phyloP scores from a whole-genome alignment of 2,888 invertebrate species.

The Lobophora halterata region DNA sequence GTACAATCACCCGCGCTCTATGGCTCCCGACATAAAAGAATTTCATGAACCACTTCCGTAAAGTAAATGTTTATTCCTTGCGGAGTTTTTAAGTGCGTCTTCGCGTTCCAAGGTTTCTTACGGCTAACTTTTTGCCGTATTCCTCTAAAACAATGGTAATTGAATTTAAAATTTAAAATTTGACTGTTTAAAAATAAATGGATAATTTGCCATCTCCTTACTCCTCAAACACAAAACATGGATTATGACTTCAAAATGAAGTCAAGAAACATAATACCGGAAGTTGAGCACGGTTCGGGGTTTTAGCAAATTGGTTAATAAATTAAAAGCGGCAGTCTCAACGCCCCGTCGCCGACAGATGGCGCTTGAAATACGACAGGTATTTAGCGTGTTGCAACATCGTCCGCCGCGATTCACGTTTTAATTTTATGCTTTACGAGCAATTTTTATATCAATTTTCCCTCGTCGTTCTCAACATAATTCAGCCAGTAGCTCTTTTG shows the following conservation, averaged over 20 bases:
- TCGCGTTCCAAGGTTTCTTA: slow-evolving; percentile 19
- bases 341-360: slow-evolving; percentile 75
- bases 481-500: slow-evolving; percentile 50
- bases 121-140: slow-evolving; percentile 16
- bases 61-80: slow-evolving; percentile 32
- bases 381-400: slow-evolving; percentile 79
- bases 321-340: slow-evolving; percentile 78
- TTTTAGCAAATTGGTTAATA: slow-evolving; percentile 78
- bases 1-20: slow-evolving; percentile 37
- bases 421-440: slow-evolving; percentile 78
- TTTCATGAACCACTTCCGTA: slow-evolving; percentile 34
- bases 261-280: slow-evolving; percentile 74
- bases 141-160: slow-evolving; percentile 25
- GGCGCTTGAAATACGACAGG: slow-evolving; percentile 79
- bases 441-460: slow-evolving; percentile 78
- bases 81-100: slow-evolving; percentile 32
- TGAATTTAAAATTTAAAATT: slow-evolving; percentile 32
- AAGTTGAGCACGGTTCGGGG: slow-evolving; percentile 62
- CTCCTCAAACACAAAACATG: slow-evolving; percentile 55
- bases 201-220: slow-evolving; percentile 48
- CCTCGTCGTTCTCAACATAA: slow-evolving; percentile 62
- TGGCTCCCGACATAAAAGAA: slow-evolving; percentile 35
- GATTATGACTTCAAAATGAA: slow-evolving; percentile 72
- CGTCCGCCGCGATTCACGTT: slow-evolving; percentile 67
- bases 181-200: slow-evolving; percentile 36